Conservation (phyloP, 2,113 vertebrate species). For the Oxygymnocypris stewartii region DNA sequence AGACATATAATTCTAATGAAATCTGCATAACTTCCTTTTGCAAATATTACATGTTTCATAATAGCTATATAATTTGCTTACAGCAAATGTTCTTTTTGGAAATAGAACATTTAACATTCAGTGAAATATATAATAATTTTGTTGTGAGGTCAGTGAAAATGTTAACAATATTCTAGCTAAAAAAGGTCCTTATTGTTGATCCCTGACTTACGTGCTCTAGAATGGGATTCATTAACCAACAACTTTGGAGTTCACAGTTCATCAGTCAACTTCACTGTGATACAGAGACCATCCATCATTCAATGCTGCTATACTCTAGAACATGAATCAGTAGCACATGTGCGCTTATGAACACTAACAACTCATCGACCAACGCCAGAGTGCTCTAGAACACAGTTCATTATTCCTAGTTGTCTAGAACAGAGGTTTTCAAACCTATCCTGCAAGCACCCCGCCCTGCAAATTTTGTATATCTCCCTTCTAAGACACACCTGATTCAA, state of each 20-base stretch:
- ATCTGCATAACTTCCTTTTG: too few relatives aligned
- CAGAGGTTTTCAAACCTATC: too few relatives aligned
- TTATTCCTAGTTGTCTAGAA: not conserved
- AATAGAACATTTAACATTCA: not conserved
- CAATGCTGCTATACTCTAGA: not conserved
- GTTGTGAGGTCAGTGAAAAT: not conserved
- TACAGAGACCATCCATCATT: not conserved
- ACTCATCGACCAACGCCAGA: not conserved
- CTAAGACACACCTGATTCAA: too few relatives aligned
- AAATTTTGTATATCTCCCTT: too few relatives aligned
- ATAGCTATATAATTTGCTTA: not conserved
- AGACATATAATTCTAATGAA: too few relatives aligned
- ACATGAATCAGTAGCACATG: not conserved
- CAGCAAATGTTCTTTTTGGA: not conserved
- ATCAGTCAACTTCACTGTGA: too few relatives aligned
- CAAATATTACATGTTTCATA: not conserved
- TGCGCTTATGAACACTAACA: not conserved
- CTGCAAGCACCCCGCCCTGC: too few relatives aligned
- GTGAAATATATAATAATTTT: not conserved
- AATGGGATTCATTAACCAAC: not conserved
- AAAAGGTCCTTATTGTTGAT: not conserved
- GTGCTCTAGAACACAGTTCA: not conserved
- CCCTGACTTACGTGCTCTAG: not conserved
- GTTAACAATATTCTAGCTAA: not conserved
- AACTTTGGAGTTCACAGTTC: not conserved